These are phyloP conservation scores for Onchidella celtica DNA, from an alignment of 2,888 invertebrate species.

Conservation along the genomic window DNA sequence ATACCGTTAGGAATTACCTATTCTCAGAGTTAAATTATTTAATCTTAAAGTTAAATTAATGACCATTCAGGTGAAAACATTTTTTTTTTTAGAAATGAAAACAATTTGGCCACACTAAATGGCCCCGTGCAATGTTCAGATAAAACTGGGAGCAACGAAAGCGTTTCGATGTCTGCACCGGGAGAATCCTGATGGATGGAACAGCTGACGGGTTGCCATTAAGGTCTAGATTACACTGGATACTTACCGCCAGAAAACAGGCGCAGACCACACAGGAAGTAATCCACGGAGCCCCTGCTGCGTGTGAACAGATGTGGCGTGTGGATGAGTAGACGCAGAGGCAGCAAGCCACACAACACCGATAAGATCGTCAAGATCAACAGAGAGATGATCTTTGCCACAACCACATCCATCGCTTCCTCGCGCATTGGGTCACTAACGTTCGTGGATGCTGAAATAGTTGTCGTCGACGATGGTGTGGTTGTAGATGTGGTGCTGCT, in stretches of 20 bases:
- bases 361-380: constrained; percentile 67
- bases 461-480: neutral
- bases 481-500: neutral
- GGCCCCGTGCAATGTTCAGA: too few species aligned
- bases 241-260: constrained; percentile 66
- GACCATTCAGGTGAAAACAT: too few species aligned
- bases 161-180: too few species aligned
- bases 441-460: neutral
- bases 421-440: constrained; percentile 17
- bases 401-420: constrained; percentile 70
- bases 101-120: too few species aligned
- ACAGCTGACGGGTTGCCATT: too few species aligned
- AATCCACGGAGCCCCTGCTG: constrained; percentile 63
- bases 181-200: too few species aligned
- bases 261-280: constrained; percentile 67
- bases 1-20: too few species aligned
- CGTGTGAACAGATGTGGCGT: constrained; percentile 62
- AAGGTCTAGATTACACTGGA: too few species aligned
- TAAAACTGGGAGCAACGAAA: too few species aligned
- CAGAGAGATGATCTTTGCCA: constrained; percentile 71
- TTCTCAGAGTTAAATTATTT: too few species aligned
- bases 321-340: constrained; percentile 66
- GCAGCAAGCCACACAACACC: constrained; percentile 68
- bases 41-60: too few species aligned
- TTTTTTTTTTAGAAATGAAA: too few species aligned